These are phyloP conservation scores for Siphonodentalium dalli DNA, from an alignment of 2,888 invertebrate species.

Conservation along the genomic window DNA sequence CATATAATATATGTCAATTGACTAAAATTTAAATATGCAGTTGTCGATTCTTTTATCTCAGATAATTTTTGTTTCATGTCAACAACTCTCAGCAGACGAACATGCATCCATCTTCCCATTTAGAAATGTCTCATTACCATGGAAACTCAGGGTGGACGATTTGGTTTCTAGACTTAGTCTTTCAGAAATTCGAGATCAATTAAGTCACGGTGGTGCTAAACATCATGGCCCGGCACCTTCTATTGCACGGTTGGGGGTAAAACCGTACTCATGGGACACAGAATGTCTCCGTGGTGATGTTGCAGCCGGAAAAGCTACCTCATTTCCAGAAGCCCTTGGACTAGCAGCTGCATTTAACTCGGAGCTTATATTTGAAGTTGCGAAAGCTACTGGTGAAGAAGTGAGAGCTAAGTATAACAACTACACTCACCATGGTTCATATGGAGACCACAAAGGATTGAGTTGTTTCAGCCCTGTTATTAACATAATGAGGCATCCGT, in stretches of 20 bases:
- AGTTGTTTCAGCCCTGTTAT: slow-evolving; percentile 51
- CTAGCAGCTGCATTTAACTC: slow-evolving; percentile 54
- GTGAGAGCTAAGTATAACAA: slow-evolving; percentile 18
- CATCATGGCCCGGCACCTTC: slow-evolving; percentile 47
- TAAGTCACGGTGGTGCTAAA: slow-evolving; percentile 43
- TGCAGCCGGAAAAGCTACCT: slow-evolving; percentile 50
- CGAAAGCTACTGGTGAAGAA: slow-evolving; percentile 11
- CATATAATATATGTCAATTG: too few relatives aligned
- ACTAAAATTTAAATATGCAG: too few relatives aligned
- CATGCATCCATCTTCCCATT: too few relatives aligned
- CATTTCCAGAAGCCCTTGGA: slow-evolving; percentile 59
- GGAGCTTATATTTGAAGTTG: slow-evolving; percentile 8
- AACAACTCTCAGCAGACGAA: too few relatives aligned
- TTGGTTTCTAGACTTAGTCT: slow-evolving; percentile 53
- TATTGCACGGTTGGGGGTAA: slow-evolving; percentile 49
- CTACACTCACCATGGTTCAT: slow-evolving; percentile 20
- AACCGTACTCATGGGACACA: slow-evolving; percentile 52
- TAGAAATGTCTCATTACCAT: slow-evolving; percentile 47
- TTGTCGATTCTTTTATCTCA: too few relatives aligned
- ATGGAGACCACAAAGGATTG: slow-evolving; percentile 35
- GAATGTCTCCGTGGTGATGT: slow-evolving; percentile 58
- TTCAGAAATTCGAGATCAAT: slow-evolving; percentile 49
- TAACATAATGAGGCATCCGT: slow-evolving; percentile 52
- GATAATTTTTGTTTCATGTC: too few relatives aligned
- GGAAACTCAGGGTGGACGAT: slow-evolving; percentile 52